Base-by-base conservation (phyloP, 53 echinoderm and acorn worm genomes). In the Astropecten irregularis region DNA sequence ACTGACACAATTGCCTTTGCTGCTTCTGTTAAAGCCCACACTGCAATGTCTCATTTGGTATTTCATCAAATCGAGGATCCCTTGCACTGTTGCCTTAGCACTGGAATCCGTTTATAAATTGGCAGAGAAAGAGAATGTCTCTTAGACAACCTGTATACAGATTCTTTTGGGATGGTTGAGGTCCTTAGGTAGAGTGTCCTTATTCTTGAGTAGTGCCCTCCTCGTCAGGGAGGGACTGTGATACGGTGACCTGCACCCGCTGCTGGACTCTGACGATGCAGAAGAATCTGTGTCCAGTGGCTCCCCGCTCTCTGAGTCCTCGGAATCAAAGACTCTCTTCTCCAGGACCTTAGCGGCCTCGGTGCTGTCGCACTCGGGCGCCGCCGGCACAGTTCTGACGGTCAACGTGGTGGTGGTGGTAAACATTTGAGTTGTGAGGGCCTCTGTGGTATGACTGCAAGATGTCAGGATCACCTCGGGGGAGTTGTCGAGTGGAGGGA, bases 91-190 rank as follows among this genome's bases (percentile, higher is more conserved):
- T n/a, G n/a, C n/a, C n/a, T n/a, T n/a, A n/a, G n/a, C n/a, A n/a
- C n/a, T n/a, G n/a, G n/a, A n/a, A n/a, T n/a, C n/a, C n/a, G n/a
- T n/a, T n/a, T n/a, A n/a, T n/a, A n/a, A n/a, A n/a, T n/a, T n/a
- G n/a, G n/a, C n/a, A n/a, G n/a, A n/a, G n/a, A n/a, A n/a, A n/a
- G n/a, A n/a, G n/a, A n/a, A n/a, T n/a, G n/a, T n/a, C n/a, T n/a
- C n/a, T 62, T 47, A 79, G 44, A 37, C 27, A 50, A 91, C 88
- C 84, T 91, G 84, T 19, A 88, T 83, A 44, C 91, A 91, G 71
- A 93, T 90, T 36, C 95, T 59, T 72, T 95, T 95, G 23, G 95
- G 82, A 51, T 95, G 92, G 16, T 84, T 85, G 15, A 90, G 68
- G 31, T 90, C 86, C 46, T 73, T 87, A 7, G 92, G 89, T 29